A percentile compares a stretch with the other conserved stretches of the same genome.
Evolutionary conservation across 2,888 invertebrate genomes (phyloP).

Genomic region (Acleris cristana): DNA sequence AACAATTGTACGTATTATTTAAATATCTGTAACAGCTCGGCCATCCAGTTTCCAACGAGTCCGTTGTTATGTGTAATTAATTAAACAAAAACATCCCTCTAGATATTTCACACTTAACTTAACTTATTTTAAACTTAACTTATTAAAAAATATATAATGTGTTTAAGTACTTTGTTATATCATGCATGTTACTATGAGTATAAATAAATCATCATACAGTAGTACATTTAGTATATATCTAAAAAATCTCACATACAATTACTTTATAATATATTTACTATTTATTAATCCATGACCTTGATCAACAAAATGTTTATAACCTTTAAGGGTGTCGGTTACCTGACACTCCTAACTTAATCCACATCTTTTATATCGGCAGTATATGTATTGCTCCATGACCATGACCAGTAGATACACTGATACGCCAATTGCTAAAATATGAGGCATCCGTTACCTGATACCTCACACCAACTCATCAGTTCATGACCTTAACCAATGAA

Average conservation of each 20-base stretch:
- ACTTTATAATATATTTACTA: neutral
- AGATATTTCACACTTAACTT: neutral
- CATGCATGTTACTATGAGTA: too few species aligned
- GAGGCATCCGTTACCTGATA: neutral
- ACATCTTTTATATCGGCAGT: neutral
- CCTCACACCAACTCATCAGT: neutral
- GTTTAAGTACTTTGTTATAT: too few species aligned
- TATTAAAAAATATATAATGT: neutral
- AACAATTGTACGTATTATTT: neutral
- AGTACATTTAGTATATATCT: too few species aligned
- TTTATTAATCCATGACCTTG: neutral
- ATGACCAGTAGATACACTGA: neutral
- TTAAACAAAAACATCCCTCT: neutral
- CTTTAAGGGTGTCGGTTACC: neutral
- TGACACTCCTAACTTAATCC: neutral
- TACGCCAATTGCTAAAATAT: neutral
- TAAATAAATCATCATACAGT: too few species aligned
- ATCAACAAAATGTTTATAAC: neutral
- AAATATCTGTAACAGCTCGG: slow-evolving; percentile 2
- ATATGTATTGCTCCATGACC: neutral
- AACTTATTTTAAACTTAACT: neutral
- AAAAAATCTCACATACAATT: too few species aligned
- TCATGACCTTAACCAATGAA: neutral
- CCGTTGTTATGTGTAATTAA: neutral
- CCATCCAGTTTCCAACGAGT: neutral